Base-by-base conservation (phyloP, 2,113 vertebrate genomes). In the Ceyx margarethae region DNA sequence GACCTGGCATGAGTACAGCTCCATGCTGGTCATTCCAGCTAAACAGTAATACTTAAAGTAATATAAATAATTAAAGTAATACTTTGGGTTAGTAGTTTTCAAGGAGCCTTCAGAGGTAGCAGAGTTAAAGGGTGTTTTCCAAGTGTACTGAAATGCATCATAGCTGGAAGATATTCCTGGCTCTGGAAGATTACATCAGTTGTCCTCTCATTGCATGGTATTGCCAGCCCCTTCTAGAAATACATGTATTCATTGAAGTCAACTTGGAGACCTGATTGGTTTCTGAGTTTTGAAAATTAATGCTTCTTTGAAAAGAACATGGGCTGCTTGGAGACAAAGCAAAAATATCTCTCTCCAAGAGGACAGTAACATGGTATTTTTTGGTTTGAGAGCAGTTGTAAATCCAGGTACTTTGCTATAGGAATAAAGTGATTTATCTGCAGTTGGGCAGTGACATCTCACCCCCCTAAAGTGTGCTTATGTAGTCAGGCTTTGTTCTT, bases 191-290 rank as follows among this genome's bases (percentile, higher is more conserved):
- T 54, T 64, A 12, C 3, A 15, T 80, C 25, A 31, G 11, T n/a
- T 56, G 28, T 40, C 11, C 5, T 84, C 5, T 64, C 11, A 20
- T n/a, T 0, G 0, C 9, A 17, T 85, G 5, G 20, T 65, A 6
- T 46, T 85, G 15, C 5, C 18, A 65, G 8, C 15, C 35, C 10
- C 2, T 81, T 57, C 23, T 68, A 43, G 54, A 65, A 94, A 72
- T 31, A 3, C 15, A 6, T 58, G 7, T 54, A 2, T 87, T 75
- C 19, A 20, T 57, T 61, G 15, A 54, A 45, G 54, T 79, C 58
- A 77, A 5, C 19, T 46, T 78, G 42, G 37, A 69, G 21, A 33
- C 58, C 26, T 73, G 43, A 22, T 20, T 85, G 10, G 23, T 35
- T 87, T 89, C 53, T 18, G 37, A 42, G 25, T 15, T 87, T 31